Base-by-base conservation (phyloP, 2,888 invertebrate species). In the Sesia apiformis region DNA sequence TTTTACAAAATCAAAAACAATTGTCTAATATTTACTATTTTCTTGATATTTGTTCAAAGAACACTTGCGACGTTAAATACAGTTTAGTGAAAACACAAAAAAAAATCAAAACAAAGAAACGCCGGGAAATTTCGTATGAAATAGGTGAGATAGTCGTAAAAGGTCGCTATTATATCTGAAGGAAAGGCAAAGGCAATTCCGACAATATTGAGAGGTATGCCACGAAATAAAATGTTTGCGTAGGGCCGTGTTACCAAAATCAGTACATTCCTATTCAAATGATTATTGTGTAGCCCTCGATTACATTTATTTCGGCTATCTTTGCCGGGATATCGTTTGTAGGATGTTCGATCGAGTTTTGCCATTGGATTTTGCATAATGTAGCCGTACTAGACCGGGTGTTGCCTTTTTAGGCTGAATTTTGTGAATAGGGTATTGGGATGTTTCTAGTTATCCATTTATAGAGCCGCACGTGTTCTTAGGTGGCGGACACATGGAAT, bases 191-290 rank as follows among this genome's bases (percentile, higher is more conserved):
- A 56, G 54, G 60, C 63, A 59, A 63, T 65, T 63, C 62, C 53
- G 56, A 46, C 57, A 60, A 63, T 65, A 67, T 65, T 61, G 65
- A 62, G 64, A 61, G 64, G 62, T 66, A 65, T 56, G 60, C 58
- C 60, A 58, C 57, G 56, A 60, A 64, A 70, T 67, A 68, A 69
- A 50, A 70, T 66, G 69, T 72, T 70, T 66, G 63, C 65, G 57
- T 60, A 61, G 65, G 64, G 60, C 62, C 49, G 60, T 63, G 60
- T 62, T 60, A 61, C 67, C 67, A 63, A 83, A 86, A 86, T 86
- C 84, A 78, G 83, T 78, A 81, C 79, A 85, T 87, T 87, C 77
- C 74, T 83, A 87, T 86, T 86, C 86, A 87, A 87, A 87, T 84
- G 84, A 84, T 86, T 86, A 86, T 86, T 85, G 84, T 84, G 77